Evolutionary conservation across 2,113 vertebrate species (phyloP).

Genomic region (Rutilus rutilus): DNA sequence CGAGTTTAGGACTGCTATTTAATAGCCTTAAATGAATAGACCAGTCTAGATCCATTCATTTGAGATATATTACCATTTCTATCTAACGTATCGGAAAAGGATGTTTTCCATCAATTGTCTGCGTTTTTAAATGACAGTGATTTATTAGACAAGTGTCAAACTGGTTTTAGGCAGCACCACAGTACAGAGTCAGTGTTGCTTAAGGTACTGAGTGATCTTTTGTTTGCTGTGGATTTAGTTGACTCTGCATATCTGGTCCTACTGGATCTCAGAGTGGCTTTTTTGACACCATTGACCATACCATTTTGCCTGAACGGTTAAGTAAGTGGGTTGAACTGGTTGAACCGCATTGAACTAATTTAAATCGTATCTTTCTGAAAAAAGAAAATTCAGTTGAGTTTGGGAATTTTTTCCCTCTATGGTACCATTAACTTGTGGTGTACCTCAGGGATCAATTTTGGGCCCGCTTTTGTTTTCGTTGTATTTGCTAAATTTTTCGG

Average conservation of each 20-base stretch:
- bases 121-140: background rate
- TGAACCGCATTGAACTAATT: background rate
- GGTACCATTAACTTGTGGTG: background rate
- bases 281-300: background rate
- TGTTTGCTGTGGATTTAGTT: background rate
- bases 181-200: background rate
- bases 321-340: background rate
- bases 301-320: background rate
- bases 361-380: background rate
- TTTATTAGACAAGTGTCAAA: background rate
- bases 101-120: background rate
- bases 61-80: background rate
- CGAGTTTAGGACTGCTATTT: too few relatives aligned
- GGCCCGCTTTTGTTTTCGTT: too few relatives aligned
- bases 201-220: background rate
- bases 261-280: background rate
- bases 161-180: background rate
- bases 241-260: background rate
- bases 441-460: background rate
- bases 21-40: too few relatives aligned
- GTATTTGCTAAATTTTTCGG: too few relatives aligned
- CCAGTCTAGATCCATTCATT: background rate
- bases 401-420: background rate
- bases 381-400: background rate
- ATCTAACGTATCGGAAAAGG: background rate